Evolutionary conservation across 1,140 invertebrate species (phyloP).

Genomic region (Tribolium castaneum): DNA sequence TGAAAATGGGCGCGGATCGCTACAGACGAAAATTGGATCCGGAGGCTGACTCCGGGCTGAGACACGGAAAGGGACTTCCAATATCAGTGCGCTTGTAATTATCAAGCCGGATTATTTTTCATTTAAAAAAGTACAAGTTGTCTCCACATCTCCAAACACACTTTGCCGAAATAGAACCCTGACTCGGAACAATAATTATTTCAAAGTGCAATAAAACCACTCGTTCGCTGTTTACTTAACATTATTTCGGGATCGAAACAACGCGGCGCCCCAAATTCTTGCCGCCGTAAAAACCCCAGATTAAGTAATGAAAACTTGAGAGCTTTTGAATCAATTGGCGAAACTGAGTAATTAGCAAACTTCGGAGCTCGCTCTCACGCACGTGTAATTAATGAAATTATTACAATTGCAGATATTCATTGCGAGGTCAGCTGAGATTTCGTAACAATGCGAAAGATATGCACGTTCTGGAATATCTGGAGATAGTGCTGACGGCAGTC

Average conservation of each 20-base stretch:
- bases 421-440: not conserved
- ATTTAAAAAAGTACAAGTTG: no score
- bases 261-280: not conserved
- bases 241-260: conserved; percentile 10
- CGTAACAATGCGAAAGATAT: conserved; percentile 34
- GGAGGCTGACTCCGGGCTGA: not conserved
- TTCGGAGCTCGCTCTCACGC: not conserved
- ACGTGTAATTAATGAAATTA: not conserved
- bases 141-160: no score
- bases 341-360: no score
- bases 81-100: no score
- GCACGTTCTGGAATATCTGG: conserved; percentile 43
- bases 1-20: not conserved
- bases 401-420: not conserved
- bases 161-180: not conserved
- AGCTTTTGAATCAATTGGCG: no score
- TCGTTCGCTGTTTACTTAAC: not conserved
- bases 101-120: no score
- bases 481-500: conserved; percentile 66
- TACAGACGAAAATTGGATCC: not conserved
- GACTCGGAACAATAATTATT: not conserved
- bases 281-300: not conserved
- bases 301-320: no score
- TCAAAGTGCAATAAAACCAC: not conserved
- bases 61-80: not conserved